Evolutionary conservation across 2,797 vertebrate genomes (phyloP).

Genomic region (Girardinus metallicus): DNA sequence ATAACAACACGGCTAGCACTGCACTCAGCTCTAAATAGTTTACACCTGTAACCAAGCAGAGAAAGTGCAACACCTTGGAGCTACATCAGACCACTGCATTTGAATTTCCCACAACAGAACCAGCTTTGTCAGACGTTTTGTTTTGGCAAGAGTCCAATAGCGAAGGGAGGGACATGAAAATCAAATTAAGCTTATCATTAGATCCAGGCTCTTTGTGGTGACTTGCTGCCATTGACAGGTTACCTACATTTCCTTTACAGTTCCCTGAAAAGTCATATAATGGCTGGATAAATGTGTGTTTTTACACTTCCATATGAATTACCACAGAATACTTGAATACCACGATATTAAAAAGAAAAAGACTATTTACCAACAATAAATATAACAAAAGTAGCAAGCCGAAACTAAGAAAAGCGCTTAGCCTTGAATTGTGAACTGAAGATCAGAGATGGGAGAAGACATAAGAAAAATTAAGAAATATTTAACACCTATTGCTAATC

Average conservation of each 20-base stretch:
- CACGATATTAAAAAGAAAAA: neutral
- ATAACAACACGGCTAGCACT: conserved; percentile 17
- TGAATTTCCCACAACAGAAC: conserved; percentile 30
- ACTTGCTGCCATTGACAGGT: conserved; percentile 17
- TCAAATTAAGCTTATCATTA: conserved; percentile 37
- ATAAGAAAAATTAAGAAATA: neutral
- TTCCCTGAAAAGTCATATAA: conserved; percentile 10
- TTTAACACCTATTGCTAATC: neutral
- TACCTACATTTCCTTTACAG: conserved; percentile 11
- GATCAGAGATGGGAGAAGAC: conserved; percentile 13
- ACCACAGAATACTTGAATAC: neutral
- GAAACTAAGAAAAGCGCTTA: too few species aligned
- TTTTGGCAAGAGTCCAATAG: conserved; percentile 24
- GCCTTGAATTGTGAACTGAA: too few species aligned
- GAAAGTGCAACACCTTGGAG: conserved; percentile 4
- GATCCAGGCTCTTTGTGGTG: conserved; percentile 17
- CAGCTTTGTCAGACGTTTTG: conserved; percentile 21
- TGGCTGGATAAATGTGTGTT: conserved; percentile 20
- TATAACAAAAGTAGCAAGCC: too few species aligned
- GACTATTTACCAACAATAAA: too few species aligned
- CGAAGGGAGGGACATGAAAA: conserved; percentile 14
- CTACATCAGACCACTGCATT: conserved; percentile 8
- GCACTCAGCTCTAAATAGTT: conserved; percentile 3
- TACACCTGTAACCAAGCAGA: conserved; percentile 38
- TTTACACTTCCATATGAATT: neutral